Conservation (phyloP, 2,797 vertebrate genomes). For the Myotis vivesi region DNA sequence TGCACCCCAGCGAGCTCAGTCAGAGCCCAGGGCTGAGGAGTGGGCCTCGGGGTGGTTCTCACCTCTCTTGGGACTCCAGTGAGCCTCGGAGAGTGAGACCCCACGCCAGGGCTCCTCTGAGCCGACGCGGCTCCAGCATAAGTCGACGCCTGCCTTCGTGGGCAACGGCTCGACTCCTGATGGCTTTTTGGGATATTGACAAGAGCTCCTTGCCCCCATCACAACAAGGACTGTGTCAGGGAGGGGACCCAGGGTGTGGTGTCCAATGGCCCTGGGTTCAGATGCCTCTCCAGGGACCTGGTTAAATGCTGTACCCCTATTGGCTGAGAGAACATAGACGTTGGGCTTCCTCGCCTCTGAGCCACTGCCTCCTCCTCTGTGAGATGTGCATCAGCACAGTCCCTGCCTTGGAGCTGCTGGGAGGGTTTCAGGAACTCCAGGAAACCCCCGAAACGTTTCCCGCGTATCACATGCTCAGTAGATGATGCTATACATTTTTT, state of each 20-base stretch:
- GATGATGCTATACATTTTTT: rapidly evolving
- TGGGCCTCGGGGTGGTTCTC: background rate
- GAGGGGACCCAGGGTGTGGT: background rate
- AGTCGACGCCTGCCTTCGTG: background rate
- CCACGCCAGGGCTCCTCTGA: background rate
- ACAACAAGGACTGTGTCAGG: background rate
- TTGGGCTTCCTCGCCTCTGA: background rate
- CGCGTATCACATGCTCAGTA: rapidly evolving
- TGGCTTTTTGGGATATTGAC: background rate
- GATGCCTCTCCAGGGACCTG: background rate
- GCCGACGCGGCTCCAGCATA: rapidly evolving
- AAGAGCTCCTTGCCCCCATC: background rate
- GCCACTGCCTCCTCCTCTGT: background rate
- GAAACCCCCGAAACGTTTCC: background rate
- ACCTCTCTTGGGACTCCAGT: background rate
- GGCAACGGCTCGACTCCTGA: background rate
- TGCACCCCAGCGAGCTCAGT: background rate
- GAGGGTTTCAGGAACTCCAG: background rate
- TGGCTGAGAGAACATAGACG: rapidly evolving
- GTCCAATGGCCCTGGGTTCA: background rate
- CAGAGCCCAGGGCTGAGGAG: rapidly evolving
- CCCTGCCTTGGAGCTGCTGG: background rate
- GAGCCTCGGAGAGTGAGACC: rapidly evolving
- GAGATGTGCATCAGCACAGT: background rate
- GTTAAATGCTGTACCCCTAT: background rate